Percentiles rank a stretch among this genome's conserved stretches.
Conservation (phyloP, 2,797 vertebrate genomes). For the Bryconaethiops microstoma region DNA sequence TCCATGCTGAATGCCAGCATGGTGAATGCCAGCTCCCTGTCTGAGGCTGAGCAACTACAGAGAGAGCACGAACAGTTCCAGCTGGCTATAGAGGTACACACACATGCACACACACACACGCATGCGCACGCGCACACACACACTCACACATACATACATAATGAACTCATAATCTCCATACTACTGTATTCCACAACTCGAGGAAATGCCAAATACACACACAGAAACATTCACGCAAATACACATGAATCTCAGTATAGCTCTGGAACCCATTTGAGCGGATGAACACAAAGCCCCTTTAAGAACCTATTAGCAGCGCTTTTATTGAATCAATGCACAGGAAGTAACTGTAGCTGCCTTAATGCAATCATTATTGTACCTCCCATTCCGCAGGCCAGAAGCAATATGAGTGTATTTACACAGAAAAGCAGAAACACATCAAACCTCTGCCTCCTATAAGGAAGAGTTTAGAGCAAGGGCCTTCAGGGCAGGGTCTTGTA, state of each 20-base stretch:
- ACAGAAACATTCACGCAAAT: neutral
- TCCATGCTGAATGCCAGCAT: slow-evolving; percentile 97
- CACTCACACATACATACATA: slow-evolving; percentile 23
- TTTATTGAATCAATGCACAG: slow-evolving; percentile 46
- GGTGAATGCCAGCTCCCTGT: slow-evolving; percentile 95
- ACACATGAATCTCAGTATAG: slow-evolving; percentile 21
- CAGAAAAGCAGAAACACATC: slow-evolving; percentile 32
- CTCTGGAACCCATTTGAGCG: slow-evolving; percentile 44
- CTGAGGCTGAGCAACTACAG: slow-evolving; percentile 97
- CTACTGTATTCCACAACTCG: neutral
- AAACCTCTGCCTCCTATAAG: slow-evolving; percentile 2
- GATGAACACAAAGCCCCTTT: slow-evolving; percentile 40
- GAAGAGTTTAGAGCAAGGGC: slow-evolving; percentile 15
- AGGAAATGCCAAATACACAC: slow-evolving; percentile 55
- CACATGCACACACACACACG: slow-evolving; percentile 22
- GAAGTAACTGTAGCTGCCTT: slow-evolving; percentile 37
- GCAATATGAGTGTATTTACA: slow-evolving; percentile 26
- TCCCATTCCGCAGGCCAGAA: slow-evolving; percentile 12
- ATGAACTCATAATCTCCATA: slow-evolving; percentile 3
- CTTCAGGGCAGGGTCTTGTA: slow-evolving; percentile 15
- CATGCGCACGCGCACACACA: slow-evolving; percentile 48
- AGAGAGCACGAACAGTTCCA: slow-evolving; percentile 98
- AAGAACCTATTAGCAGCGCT: slow-evolving; percentile 42
- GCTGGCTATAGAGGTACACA: slow-evolving; percentile 90
- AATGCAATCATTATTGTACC: slow-evolving; percentile 42